Base-by-base conservation (phyloP, 2,113 vertebrate species). In the Chaenocephalus aceratus region DNA sequence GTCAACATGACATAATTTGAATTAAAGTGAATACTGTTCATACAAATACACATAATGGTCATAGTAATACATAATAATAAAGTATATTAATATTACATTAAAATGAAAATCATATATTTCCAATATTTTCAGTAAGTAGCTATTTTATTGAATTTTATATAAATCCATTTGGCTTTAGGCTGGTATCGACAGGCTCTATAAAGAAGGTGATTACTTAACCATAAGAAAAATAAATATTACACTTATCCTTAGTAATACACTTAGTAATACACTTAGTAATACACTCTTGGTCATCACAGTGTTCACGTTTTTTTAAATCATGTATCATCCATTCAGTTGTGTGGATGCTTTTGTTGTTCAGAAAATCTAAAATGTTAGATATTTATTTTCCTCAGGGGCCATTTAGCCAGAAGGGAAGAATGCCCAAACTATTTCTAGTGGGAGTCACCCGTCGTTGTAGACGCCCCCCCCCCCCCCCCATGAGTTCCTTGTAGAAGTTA, bases 351-450 rank as follows among this genome's bases (percentile, higher is more conserved):
- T 23, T 4, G 41, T 63, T 21, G 14, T 21, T 1, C 44, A 64
- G 21, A 26, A 3, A n/a, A 21, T 18, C 16, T 21, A 45, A 45
- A 8, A 0, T 41, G 15, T 18, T 41, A 21, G n/a, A 64, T 64
- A 23, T 21, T 48, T 15, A 14, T 64, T 23, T 46, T 45, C 3
- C 2, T 18, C 12, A 44, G 36, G 59, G 21, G 18, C 36, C 1
- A 6, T 16, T 51, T 5, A 51, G 45, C 44, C n/a, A 6, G 36
- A 41, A 5, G 61, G 21, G 7, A 48, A 15, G 45, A 49, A 21
- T 5, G 36, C 34, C 41, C 48, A 8, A 36, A 41, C 46, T 44
- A 16, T 62, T n/a, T 54, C n/a, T 23, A 94, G 87, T 46, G 16
- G 36, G 36, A 41, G 10, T 49, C 45, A 4, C 16, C 45, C n/a